A percentile compares a stretch with the other conserved stretches of the same genome.
phyloP scores from a whole-genome alignment of 2,797 vertebrate species.

The Propithecus deckenii region DNA sequence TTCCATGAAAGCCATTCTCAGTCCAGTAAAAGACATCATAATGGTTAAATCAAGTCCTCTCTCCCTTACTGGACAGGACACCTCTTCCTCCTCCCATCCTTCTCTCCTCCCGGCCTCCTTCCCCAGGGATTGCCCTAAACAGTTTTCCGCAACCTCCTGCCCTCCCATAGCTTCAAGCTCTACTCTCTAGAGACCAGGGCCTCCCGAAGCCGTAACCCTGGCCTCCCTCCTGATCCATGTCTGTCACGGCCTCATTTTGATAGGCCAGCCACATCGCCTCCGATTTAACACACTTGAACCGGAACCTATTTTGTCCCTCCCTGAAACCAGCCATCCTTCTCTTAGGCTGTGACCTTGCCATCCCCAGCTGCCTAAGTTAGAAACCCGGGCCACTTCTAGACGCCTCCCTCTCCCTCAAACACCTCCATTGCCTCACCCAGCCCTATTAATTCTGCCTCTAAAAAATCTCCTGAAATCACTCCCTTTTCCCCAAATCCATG shows the following conservation, averaged over 20 bases:
- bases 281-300: not conserved
- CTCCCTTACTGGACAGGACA: accelerated
- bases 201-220: accelerated
- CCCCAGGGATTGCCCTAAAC: not conserved
- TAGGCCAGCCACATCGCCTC: too few relatives aligned
- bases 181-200: not conserved
- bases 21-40: too few relatives aligned
- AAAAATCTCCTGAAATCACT: not conserved
- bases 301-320: not conserved
- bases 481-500: not conserved
- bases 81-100: not conserved
- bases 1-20: not conserved
- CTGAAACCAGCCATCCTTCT: not conserved
- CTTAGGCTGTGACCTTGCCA: not conserved
- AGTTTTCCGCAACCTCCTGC: not conserved
- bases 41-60: accelerated
- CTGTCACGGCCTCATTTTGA: not conserved
- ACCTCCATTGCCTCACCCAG: not conserved
- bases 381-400: not conserved
- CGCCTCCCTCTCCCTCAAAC: not conserved
- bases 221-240: not conserved
- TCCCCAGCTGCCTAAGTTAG: not conserved
- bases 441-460: not conserved
- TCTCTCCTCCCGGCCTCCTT: not conserved
- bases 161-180: too few relatives aligned